phyloP scores from a whole-genome alignment of 1,140 invertebrate species.

The Diorhabda carinulata region DNA sequence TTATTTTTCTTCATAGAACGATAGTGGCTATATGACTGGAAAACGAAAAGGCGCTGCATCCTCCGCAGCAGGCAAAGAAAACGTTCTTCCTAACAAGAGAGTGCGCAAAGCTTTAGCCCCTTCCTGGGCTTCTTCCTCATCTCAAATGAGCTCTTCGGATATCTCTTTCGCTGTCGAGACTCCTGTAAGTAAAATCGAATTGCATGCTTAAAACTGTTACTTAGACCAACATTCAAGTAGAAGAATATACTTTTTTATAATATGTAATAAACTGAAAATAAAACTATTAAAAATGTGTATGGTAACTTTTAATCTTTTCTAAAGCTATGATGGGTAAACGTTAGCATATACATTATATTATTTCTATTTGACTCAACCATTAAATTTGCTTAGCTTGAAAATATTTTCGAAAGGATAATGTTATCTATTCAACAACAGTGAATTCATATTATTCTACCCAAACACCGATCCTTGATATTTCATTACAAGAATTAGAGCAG shows the following conservation, averaged over 20 bases:
- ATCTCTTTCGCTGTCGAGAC: conserved; percentile 69
- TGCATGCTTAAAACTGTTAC: not conserved
- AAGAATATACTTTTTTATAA: conserved; percentile 26
- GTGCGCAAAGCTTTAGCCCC: conserved; percentile 72
- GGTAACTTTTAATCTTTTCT: conserved; percentile 16
- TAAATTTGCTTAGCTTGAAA: no score
- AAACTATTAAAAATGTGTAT: not conserved
- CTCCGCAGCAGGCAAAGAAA: conserved; percentile 60
- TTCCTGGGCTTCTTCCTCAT: conserved; percentile 63
- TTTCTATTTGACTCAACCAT: no score
- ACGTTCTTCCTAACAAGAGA: conserved; percentile 62
- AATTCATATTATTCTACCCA: no score
- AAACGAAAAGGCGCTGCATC: conserved; percentile 48
- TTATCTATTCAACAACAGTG: no score
- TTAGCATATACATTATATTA: no score
- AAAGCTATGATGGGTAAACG: not conserved
- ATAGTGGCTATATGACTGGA: conserved; percentile 58
- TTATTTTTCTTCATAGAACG: conserved; percentile 51
- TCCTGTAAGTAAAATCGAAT: conserved; percentile 58
- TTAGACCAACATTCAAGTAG: no score
- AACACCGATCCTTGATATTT: no score
- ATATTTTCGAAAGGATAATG: no score
- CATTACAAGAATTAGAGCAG: no score
- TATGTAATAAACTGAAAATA: not conserved
- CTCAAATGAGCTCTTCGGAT: conserved; percentile 53